Base-by-base conservation (phyloP, 2,888 invertebrate species). In the Macrosiphum euphorbiae region DNA sequence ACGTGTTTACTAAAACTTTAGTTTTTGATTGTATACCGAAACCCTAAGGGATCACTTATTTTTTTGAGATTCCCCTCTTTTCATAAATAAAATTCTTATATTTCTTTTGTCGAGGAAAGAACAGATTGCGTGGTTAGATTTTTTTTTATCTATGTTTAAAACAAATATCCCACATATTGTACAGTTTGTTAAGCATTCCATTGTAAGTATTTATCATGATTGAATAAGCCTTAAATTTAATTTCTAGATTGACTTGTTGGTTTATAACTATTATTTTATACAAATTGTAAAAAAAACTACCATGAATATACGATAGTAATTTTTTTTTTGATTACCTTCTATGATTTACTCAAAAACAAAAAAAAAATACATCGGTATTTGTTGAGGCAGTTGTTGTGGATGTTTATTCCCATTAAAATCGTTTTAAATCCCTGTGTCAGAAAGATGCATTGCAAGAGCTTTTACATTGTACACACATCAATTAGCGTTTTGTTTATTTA, bases 401-500 rank as follows among this genome's bases (percentile, higher is more conserved):
- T 78, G 35, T 78, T 35, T 24, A 20, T 35, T 78, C 35, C 67
- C 20, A 35, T 78, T 78, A 35, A 35, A 78, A 41, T 35, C 16
- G 35, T 78, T 78, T 78, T 20, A 35, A 78, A 35, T 35, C 35
- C 35, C 35, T 78, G 78, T 35, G 35, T 78, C 20, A 78, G 35
- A 78, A 55, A 41, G 78, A 78, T 35, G 20, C 35, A 78, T 78
- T 78, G 8, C 20, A 8, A 88, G 28, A 87, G n/a, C 52, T 16
- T 88, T 52, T 88, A 52, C n/a, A 88, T 52, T 88, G 47, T 20
- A 88, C 50, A 52, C 52, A 35, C 52, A 47, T 88, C 50, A 52
- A 88, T 88, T 88, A 52, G 87, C 52, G 24, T 52, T 88, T 52
- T 88, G 26, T 88, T 50, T n/a, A 87, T 87, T 47, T 50, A 86